Evolutionary conservation across 2,113 vertebrate species (phyloP).

Genomic region (Alectura lathami): DNA sequence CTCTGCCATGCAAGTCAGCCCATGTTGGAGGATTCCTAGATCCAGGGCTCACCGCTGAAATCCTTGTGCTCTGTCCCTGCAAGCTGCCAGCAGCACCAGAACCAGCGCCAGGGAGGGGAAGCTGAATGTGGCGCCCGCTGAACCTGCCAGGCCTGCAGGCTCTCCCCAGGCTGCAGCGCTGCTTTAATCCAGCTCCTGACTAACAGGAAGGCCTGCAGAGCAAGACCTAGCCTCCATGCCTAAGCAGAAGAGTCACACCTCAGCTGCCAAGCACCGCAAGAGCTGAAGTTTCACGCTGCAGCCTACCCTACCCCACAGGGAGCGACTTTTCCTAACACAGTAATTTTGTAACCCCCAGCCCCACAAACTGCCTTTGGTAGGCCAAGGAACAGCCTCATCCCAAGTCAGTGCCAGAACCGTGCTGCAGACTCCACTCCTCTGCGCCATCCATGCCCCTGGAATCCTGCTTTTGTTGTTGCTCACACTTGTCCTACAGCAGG

Average conservation of each 20-base stretch:
- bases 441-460: background rate
- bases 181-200: background rate
- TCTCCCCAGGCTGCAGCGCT: background rate
- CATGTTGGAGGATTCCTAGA: background rate
- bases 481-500: background rate
- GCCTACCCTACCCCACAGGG: background rate
- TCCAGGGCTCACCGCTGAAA: background rate
- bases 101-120: background rate
- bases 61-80: background rate
- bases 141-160: constrained; percentile 7
- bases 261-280: constrained; percentile 10
- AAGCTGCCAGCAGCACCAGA: background rate
- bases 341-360: background rate
- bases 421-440: background rate
- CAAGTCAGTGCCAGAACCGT: background rate
- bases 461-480: background rate
- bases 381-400: background rate
- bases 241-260: background rate
- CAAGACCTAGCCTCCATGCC: background rate
- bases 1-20: background rate
- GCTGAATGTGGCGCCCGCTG: background rate
- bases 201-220: background rate
- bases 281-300: background rate
- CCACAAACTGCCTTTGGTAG: background rate
- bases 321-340: background rate